Evolutionary conservation across 2,888 invertebrate species (phyloP), one percentile per base, ranked within the genome.

Genomic region (Hedychridium roseum): DNA sequence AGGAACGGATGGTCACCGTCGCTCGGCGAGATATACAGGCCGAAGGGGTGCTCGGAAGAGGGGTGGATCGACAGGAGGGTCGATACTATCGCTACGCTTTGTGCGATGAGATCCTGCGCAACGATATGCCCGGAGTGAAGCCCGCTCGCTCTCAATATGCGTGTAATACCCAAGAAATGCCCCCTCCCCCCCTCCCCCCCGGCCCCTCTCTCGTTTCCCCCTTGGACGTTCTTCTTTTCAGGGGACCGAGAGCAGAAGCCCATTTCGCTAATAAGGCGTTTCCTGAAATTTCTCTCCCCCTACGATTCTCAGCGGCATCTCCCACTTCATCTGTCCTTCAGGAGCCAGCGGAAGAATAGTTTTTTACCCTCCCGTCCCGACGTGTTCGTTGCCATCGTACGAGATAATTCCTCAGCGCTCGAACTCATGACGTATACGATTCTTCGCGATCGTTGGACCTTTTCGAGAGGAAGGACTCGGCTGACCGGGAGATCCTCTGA

Each of bases 41-140:
- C 50, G 55, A 58, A 53, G 45, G 16, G 38, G 32, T 21, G 46
- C 52, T 54, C 57, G 50, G 45, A 34, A 50, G 46, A 41, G 46
- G 37, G 34, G 51, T 35, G 56, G 50, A 64, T 60, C 64, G 60
- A 59, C 53, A 54, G 61, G 65, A 62, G 63, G 57, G 58, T 57
- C 54, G 68, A 70, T 74, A 64, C 62, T 68, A 68, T 71, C 68
- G 70, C 55, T 11, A 55, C 52, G 60, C 61, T 70, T 68, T 71
- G 70, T 72, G 71, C 70, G 71, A 71, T 67, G 71, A 76, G 73
- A 74, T 74, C 70, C 71, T 59, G 68, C 61, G 68, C 70, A 75
- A 71, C 70, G 73, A 75, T 76, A 74, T 45, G 52, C 43, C 54
- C 31, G 32, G 42, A 11, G 5, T 23, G 9, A 6, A 6, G 54